These are phyloP conservation scores for Leucophenga montana DNA, from an alignment of 2,888 invertebrate genomes.

Conservation along the genomic window DNA sequence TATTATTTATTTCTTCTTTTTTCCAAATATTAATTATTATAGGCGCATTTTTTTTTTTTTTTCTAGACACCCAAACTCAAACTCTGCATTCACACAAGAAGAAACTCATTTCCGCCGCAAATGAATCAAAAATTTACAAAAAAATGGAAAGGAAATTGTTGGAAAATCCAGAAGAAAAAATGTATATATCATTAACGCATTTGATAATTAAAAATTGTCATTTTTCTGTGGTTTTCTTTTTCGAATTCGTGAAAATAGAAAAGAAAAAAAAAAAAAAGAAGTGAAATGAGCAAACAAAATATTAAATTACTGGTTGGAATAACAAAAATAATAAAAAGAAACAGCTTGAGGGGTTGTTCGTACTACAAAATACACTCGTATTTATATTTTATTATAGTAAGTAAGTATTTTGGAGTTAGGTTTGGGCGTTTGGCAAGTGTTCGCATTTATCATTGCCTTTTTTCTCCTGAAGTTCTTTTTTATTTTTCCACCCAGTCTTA, in stretches of 20 bases:
- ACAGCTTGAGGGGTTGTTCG: not conserved
- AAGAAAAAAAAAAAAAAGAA: too few species aligned
- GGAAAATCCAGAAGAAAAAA: slow-evolving; percentile 41
- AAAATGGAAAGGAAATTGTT: slow-evolving; percentile 12
- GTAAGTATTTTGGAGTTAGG: not conserved
- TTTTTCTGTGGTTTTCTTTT: slow-evolving; percentile 47
- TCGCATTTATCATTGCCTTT: slow-evolving; percentile 62
- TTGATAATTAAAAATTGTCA: slow-evolving; percentile 70
- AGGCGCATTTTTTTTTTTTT: slow-evolving; percentile 54
- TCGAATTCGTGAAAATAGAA: slow-evolving; percentile 1
- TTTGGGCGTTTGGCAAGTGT: slow-evolving; percentile 36
- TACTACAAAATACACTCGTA: not conserved
- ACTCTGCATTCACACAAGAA: too few species aligned
- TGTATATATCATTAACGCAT: slow-evolving; percentile 70
- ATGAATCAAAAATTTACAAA: slow-evolving; percentile 64
- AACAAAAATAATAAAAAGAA: not conserved
- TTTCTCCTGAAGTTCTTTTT: not conserved
- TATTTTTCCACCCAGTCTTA: not conserved
- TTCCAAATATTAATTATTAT: slow-evolving; percentile 69
- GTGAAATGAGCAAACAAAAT: slow-evolving; percentile 42
- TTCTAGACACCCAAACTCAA: slow-evolving; percentile 39
- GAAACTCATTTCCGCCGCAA: slow-evolving; percentile 37
- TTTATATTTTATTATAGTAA: too few species aligned
- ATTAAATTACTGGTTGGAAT: slow-evolving; percentile 57
- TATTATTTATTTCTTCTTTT: slow-evolving; percentile 42